Percentiles rank a stretch among this genome's conserved stretches.
Evolutionary conservation across 2,888 invertebrate genomes (phyloP).

Genomic region (Dorcus parallelipipedus): DNA sequence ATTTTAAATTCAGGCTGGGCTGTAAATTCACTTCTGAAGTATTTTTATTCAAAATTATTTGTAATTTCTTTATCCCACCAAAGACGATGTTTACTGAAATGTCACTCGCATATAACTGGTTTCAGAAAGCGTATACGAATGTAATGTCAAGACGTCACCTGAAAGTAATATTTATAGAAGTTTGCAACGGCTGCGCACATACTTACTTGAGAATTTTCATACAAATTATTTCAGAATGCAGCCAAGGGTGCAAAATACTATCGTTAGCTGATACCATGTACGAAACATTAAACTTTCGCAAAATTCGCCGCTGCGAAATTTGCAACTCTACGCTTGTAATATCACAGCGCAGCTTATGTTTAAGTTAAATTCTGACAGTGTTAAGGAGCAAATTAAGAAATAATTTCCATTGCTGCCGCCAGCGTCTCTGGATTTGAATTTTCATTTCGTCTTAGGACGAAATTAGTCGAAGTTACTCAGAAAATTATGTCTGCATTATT

Average conservation of each 20-base stretch:
- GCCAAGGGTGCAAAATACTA: neutral
- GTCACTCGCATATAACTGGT: slow-evolving; percentile 43
- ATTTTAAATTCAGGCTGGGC: too few relatives aligned
- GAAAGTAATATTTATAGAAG: too few relatives aligned
- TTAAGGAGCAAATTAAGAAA: neutral
- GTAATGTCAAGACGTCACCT: slow-evolving; percentile 25
- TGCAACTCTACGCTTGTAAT: neutral
- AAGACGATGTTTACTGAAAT: too few relatives aligned
- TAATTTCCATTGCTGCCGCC: neutral
- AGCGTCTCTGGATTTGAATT: neutral
- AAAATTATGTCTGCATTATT: neutral
- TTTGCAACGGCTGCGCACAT: too few relatives aligned
- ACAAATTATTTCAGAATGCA: neutral
- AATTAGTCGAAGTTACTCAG: neutral
- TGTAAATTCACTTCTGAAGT: too few relatives aligned
- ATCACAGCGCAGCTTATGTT: neutral
- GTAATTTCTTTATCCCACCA: too few relatives aligned
- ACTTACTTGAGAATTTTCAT: slow-evolving; percentile 6
- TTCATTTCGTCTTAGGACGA: neutral
- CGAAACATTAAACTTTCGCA: neutral
- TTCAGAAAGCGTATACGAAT: slow-evolving; percentile 27
- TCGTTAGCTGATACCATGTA: neutral
- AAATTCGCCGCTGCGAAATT: neutral
- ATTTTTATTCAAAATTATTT: too few relatives aligned
- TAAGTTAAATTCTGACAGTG: too few relatives aligned